Evolutionary conservation across 2,113 vertebrate genomes (phyloP).

Genomic region (Misgurnus anguillicaudatus): DNA sequence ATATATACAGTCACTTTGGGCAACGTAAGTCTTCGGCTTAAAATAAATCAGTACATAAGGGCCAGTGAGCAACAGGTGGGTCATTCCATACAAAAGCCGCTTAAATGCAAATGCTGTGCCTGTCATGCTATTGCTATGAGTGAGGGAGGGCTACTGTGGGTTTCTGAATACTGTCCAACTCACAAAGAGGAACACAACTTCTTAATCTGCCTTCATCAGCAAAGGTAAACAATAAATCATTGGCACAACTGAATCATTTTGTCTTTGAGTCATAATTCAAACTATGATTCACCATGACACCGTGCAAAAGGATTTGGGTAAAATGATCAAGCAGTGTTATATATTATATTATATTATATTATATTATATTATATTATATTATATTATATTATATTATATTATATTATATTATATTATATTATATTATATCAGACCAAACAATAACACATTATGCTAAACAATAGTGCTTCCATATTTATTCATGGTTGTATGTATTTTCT

Average conservation of each 20-base stretch:
- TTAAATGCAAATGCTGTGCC: constrained; percentile 33
- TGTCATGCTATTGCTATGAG: constrained; percentile 41
- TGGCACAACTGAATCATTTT: background rate
- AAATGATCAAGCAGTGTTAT: no score
- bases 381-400: no score
- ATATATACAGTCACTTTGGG: constrained; percentile 57
- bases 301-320: no score
- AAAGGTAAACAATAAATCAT: background rate
- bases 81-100: constrained; percentile 65
- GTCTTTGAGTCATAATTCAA: no score
- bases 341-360: no score
- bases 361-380: no score
- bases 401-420: no score
- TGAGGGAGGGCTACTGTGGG: background rate
- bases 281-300: no score
- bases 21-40: constrained; percentile 76
- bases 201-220: background rate
- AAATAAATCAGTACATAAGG: constrained; percentile 73
- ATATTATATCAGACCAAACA: no score
- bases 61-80: constrained; percentile 73
- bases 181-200: background rate
- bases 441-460: background rate
- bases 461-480: background rate
- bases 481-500: constrained; percentile 19
- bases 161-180: background rate